Base-by-base conservation (phyloP, 1,140 invertebrate genomes). In the Chrysopa pallens region DNA sequence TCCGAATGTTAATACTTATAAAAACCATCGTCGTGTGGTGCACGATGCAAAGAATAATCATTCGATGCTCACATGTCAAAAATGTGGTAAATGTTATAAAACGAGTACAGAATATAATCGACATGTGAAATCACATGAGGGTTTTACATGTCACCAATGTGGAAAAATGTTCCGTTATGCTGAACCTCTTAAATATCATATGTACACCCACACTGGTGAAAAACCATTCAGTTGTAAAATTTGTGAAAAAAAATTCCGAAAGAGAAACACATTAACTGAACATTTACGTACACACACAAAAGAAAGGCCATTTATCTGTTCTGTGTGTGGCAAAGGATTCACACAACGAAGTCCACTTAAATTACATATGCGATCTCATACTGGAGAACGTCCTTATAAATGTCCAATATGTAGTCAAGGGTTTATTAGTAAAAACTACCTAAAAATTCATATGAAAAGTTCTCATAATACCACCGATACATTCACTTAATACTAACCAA, bases 281-380 rank as follows among this genome's bases (percentile, higher is more conserved):
- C 88, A 93, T 54, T 74, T 74, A 63, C 57, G 79, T 11, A 74
- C 75, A 12, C 82, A 85, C 45, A 74, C 72, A 0, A 72, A 78
- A 0, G 79, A 82, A 44, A 70, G 74, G 41, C 80, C 83, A 0
- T 83, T 77, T 52, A 67, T 70, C 43, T 92, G 87, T 54, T 70
- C 72, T 36, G 67, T 80, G 1, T 91, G 86, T 53, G 68, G 69
- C 0, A 76, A 75, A 46, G 67, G 72, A 6, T 90, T 88, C 52
- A 78, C 74, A 8, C 67, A 80, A 5, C 66, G 71, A 9, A 72
- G 73, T 1, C 67, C 80, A 47, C 59, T 84, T 37, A 73, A 73
- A 4, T 69, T 69, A 13, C 80, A 85, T 53, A 58, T 72, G 8
- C 61, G 72, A 29, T 71, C 72, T 12, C 70, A 77, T 45, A 70